Conservation (phyloP, 1,140 invertebrate genomes). For the Aphaenogaster floridana region DNA sequence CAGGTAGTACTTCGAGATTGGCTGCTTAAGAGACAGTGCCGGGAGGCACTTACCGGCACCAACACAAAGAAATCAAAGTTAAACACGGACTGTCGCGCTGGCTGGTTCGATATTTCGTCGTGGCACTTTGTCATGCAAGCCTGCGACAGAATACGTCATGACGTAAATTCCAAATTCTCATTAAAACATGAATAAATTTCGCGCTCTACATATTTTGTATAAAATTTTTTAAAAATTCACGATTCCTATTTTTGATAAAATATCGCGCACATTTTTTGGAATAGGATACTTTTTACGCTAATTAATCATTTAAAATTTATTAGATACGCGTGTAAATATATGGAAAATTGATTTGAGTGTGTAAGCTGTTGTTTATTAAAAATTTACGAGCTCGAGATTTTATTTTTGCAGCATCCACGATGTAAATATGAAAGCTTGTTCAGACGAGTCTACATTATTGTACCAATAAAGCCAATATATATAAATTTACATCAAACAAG, state of each 20-base stretch:
- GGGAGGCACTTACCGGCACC: constrained; percentile 25
- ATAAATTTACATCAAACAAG: constrained; percentile 35
- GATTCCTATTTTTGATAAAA: constrained; percentile 6
- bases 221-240: constrained; percentile 12
- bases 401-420: not conserved
- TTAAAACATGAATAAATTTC: constrained; percentile 31
- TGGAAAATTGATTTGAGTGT: constrained; percentile 27
- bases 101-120: constrained; percentile 4
- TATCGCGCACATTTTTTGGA: constrained; percentile 2
- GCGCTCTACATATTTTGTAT: not conserved
- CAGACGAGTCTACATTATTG: not conserved
- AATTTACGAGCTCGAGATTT: constrained; percentile 7
- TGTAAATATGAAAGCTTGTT: constrained; percentile 6
- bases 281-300: not conserved
- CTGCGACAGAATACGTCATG: too few relatives aligned
- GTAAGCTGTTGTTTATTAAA: not conserved
- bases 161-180: not conserved
- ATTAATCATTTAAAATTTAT: constrained; percentile 37
- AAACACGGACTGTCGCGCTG: constrained; percentile 1
- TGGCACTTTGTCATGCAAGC: not conserved
- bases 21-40: constrained; percentile 58
- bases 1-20: constrained; percentile 57
- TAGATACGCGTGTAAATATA: not conserved
- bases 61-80: constrained; percentile 45
- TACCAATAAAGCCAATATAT: not conserved